phyloP scores from a whole-genome alignment of 2,113 vertebrate species.

The Tiliqua scincoides region DNA sequence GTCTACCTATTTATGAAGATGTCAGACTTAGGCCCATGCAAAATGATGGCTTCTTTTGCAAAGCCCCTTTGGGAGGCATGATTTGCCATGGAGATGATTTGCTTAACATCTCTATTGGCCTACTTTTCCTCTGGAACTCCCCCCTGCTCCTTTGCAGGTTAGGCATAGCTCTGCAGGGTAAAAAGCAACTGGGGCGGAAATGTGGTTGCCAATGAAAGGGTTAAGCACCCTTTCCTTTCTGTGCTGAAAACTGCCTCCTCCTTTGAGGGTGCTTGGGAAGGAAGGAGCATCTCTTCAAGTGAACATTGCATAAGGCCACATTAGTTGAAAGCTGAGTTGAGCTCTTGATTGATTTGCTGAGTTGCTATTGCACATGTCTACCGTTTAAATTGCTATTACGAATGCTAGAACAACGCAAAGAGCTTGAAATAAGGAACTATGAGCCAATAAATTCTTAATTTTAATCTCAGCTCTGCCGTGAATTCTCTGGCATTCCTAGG shows the following conservation, averaged over 20 bases:
- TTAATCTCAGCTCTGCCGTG: not conserved
- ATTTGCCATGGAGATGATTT: not conserved
- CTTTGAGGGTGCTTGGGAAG: not conserved
- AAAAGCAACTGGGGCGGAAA: not conserved
- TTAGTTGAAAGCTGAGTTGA: not conserved
- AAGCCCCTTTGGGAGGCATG: not conserved
- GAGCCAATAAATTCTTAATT: no score
- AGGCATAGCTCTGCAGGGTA: not conserved
- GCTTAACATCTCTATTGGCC: not conserved
- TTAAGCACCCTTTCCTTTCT: not conserved
- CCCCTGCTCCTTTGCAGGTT: no score
- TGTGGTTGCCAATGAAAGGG: not conserved
- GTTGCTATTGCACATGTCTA: not conserved
- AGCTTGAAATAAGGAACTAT: not conserved
- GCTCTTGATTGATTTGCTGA: not conserved
- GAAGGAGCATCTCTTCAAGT: not conserved
- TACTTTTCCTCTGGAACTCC: not conserved
- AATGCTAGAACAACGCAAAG: not conserved
- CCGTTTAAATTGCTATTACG: not conserved
- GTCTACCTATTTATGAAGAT: no score
- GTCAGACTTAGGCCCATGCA: no score
- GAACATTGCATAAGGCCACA: not conserved
- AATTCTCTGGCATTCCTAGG: not conserved
- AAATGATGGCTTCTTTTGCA: not conserved
- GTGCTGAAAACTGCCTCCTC: not conserved